These are phyloP conservation scores for Drosophila carrolli DNA, from an alignment of 1,140 invertebrate species.

Conservation along the genomic window DNA sequence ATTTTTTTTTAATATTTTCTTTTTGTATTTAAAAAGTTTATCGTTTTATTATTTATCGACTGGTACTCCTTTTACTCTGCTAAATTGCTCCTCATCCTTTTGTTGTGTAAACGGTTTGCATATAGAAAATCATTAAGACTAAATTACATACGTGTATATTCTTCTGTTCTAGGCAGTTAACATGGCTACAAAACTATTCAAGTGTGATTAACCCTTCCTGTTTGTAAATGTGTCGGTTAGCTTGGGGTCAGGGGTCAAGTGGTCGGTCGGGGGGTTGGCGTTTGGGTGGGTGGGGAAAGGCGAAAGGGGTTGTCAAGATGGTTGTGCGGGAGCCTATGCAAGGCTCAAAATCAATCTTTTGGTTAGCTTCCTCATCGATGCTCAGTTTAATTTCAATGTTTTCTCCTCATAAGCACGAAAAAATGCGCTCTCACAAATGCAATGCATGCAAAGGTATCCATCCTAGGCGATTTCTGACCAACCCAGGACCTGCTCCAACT, in stretches of 20 bases:
- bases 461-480: constrained; percentile 54
- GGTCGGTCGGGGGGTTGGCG: background rate
- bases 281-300: background rate
- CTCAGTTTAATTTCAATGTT: constrained; percentile 43
- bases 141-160: constrained; percentile 71
- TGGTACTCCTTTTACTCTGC: constrained; percentile 8
- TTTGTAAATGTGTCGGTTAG: constrained; percentile 52
- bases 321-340: constrained; percentile 13
- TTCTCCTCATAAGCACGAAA: constrained; percentile 13
- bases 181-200: constrained; percentile 79
- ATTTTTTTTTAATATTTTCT: constrained; percentile 17
- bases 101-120: constrained; percentile 28
- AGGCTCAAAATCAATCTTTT: constrained; percentile 70
- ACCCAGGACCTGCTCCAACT: constrained; percentile 69
- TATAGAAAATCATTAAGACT: constrained; percentile 59
- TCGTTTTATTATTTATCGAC: constrained; percentile 16
- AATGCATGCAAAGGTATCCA: constrained; percentile 33
- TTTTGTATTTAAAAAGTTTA: constrained; percentile 12
- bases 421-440: constrained; percentile 28
- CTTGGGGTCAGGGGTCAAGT: constrained; percentile 21
- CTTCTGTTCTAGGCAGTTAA: constrained; percentile 80
- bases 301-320: constrained; percentile 1
- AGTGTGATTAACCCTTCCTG: constrained; percentile 68
- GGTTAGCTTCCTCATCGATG: constrained; percentile 48
- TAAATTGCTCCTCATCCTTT: constrained; percentile 8